Conservation (phyloP, 2,113 vertebrate genomes). For the Paramormyrops kingsleyae region DNA sequence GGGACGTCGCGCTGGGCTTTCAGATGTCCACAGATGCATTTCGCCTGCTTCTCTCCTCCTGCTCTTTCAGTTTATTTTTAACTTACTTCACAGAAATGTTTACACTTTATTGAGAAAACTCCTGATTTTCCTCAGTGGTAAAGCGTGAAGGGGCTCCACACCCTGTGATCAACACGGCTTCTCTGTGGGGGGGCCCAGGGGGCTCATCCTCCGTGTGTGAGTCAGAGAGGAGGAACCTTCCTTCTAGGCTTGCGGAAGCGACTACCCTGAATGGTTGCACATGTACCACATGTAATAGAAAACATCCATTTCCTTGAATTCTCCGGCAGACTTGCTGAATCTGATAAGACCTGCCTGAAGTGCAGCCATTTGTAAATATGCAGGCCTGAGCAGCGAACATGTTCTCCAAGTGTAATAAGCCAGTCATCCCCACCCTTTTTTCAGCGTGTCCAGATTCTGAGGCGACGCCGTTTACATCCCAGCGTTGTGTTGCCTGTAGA, state of each 20-base stretch:
- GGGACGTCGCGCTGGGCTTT: conserved; percentile 36
- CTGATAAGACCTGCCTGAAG: not conserved
- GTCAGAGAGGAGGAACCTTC: not conserved
- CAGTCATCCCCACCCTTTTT: not conserved
- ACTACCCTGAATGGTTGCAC: not conserved
- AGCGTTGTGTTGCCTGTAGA: conserved; percentile 4
- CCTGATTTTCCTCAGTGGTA: conserved; percentile 35
- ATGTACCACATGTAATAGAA: not conserved
- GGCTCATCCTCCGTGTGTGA: conserved; percentile 20
- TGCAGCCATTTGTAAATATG: conserved; percentile 5
- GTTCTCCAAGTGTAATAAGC: not conserved
- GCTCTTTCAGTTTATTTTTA: conserved; percentile 48
- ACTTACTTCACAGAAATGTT: conserved; percentile 53
- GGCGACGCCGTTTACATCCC: not conserved
- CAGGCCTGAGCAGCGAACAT: not conserved
- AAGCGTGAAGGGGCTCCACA: not conserved
- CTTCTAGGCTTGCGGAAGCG: not conserved
- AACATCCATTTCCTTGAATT: not conserved
- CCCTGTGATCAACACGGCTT: not conserved
- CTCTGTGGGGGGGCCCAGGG: conserved; percentile 10
- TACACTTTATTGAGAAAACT: conserved; percentile 39
- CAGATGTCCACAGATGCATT: conserved; percentile 62
- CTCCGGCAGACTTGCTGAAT: not conserved
- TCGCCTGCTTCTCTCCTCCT: conserved; percentile 41
- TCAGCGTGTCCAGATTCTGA: not conserved